A percentile compares a stretch with the other conserved stretches of the same genome.
These are phyloP conservation scores for Phrynocephalus guinanensis DNA, from an alignment of 2,797 vertebrate genomes.

Conservation along the genomic window DNA sequence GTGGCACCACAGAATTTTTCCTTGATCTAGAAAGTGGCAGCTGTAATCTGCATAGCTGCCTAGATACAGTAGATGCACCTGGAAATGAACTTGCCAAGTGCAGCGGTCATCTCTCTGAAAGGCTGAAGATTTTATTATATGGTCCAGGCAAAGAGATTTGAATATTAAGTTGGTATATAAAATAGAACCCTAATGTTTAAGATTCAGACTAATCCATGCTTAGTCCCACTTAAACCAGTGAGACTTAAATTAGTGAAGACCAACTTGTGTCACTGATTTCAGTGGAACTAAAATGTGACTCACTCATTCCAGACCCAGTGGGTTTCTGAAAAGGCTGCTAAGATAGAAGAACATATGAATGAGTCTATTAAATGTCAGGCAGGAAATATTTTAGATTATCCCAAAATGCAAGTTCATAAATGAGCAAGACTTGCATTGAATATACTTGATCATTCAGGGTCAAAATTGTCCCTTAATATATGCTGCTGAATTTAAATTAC, in stretches of 20 bases:
- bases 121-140: not conserved
- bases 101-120: not conserved
- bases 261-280: not conserved
- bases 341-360: not conserved
- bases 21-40: not conserved
- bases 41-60: not conserved
- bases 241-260: not conserved
- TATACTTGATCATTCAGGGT: slow-evolving; percentile 22
- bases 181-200: not conserved
- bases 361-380: not conserved
- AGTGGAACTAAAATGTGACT: not conserved
- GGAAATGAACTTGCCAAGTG: not conserved
- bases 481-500: slow-evolving; percentile 73
- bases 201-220: not conserved
- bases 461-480: slow-evolving; percentile 26
- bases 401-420: not conserved
- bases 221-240: not conserved
- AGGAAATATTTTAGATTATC: not conserved
- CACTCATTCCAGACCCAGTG: not conserved
- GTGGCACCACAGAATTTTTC: not conserved
- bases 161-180: not conserved
- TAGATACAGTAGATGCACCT: not conserved
- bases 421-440: not conserved
- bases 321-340: not conserved
- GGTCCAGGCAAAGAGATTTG: not conserved